Conservation (phyloP, 2,888 invertebrate genomes). For the Latheticus oryzae region DNA sequence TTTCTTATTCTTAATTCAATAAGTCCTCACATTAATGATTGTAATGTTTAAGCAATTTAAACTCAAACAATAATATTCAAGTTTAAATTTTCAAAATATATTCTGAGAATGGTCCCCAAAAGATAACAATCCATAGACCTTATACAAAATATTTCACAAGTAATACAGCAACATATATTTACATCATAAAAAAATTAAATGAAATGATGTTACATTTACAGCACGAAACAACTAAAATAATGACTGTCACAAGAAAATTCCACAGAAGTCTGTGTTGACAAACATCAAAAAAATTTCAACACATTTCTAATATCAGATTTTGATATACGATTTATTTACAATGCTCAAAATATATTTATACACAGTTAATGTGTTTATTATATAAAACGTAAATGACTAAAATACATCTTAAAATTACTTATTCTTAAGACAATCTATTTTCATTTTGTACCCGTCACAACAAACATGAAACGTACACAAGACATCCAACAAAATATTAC, state of each 20-base stretch:
- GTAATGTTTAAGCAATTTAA: slow-evolving; percentile 5
- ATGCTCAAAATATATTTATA: slow-evolving; percentile 11
- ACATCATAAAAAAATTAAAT: slow-evolving; percentile 38
- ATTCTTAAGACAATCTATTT: slow-evolving; percentile 9
- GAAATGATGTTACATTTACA: slow-evolving; percentile 30
- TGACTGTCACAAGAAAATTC: too few relatives aligned
- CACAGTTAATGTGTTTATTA: too few relatives aligned
- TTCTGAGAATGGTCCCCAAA: slow-evolving; percentile 59
- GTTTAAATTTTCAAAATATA: slow-evolving; percentile 49
- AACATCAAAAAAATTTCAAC: too few relatives aligned
- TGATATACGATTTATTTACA: slow-evolving; percentile 44
- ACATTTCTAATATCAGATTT: slow-evolving; percentile 41
- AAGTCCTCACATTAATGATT: background rate
- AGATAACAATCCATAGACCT: slow-evolving; percentile 59
- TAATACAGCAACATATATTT: slow-evolving; percentile 43
- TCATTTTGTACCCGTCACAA: slow-evolving; percentile 9
- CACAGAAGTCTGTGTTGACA: too few relatives aligned
- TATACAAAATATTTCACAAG: slow-evolving; percentile 52
- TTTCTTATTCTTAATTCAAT: slow-evolving; percentile 2
- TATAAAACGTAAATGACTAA: slow-evolving; percentile 19
- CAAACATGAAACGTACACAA: slow-evolving; percentile 14
- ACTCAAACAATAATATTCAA: slow-evolving; percentile 20
- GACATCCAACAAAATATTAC: slow-evolving; percentile 20
- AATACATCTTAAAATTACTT: slow-evolving; percentile 6
- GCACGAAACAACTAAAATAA: slow-evolving; percentile 5